phyloP scores from a whole-genome alignment of 2,113 vertebrate species.

The Salvator merianae region DNA sequence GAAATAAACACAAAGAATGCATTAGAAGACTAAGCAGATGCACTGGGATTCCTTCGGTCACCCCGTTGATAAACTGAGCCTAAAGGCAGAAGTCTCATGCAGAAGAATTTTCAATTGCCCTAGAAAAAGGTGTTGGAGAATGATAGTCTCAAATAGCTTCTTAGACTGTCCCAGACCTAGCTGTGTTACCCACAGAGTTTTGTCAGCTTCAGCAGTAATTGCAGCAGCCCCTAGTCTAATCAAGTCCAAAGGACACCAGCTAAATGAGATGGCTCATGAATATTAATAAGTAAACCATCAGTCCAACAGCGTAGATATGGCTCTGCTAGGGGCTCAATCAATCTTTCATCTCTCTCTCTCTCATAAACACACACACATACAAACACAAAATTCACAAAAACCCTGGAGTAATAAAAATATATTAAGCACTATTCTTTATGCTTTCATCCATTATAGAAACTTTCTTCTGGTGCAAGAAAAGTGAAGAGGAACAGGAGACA shows the following conservation, averaged over 20 bases:
- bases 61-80: not conserved
- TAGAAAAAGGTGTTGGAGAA: not conserved
- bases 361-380: slow-evolving; percentile 28
- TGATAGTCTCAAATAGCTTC: not conserved
- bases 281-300: slow-evolving; percentile 69
- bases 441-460: slow-evolving; percentile 18
- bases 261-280: slow-evolving; percentile 73
- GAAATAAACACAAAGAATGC: slow-evolving; percentile 56
- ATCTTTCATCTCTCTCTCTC: slow-evolving; percentile 42
- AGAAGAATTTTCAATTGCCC: slow-evolving; percentile 26
- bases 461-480: not conserved
- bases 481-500: slow-evolving; percentile 6
- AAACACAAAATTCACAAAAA: not conserved
- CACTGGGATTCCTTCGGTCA: not conserved
- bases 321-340: slow-evolving; percentile 23
- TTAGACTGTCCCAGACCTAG: slow-evolving; percentile 22
- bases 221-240: slow-evolving; percentile 52
- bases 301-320: slow-evolving; percentile 47
- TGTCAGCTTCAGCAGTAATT: slow-evolving; percentile 48
- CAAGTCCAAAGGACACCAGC: slow-evolving; percentile 53
- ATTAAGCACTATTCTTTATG: not conserved
- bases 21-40: slow-evolving; percentile 38
- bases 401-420: slow-evolving; percentile 11
- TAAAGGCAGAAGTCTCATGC: not conserved
- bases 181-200: slow-evolving; percentile 41